Base-by-base conservation (phyloP, 2,888 invertebrate species). In the Pedicia rivosa region DNA sequence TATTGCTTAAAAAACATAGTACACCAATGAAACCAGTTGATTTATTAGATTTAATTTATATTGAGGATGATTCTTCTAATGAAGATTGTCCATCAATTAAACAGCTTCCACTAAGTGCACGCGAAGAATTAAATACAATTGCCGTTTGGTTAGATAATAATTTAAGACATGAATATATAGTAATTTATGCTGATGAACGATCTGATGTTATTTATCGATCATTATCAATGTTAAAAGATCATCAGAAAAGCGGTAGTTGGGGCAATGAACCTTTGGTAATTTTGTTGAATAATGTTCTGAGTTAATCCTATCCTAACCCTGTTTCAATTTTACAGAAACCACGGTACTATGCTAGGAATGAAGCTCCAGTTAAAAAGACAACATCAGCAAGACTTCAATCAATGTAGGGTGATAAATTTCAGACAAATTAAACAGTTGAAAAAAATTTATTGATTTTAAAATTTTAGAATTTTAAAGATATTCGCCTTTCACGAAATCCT, bases 101-200 rank as follows among this genome's bases (percentile, higher is more conserved):
- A 37, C 77, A 78, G 50, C 64, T 84, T 35, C 75, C 82, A 1
- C 76, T 77, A 48, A 70, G 69, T 46, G 72, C 75, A 2, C 61
- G 78, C 36, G 71, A 72, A 37, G 77, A 82, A 46, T 64, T 92
- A 49, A 71, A 78, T 7, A 74, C 74, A 37, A 83, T 92, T 40
- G 79, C 90, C 1, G 72, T 70, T 32, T 94, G 94, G 94, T 67
- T 94, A 16, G 75, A 84, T 47, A 76, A 74, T 42, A 74, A 83
- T 53, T 68, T 74, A 41, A 66, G 77, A 26, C 71, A 74, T 43
- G 79, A 79, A 50, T 82, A 78, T 49, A 72, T 79, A 43, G 74
- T 77, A 46, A 75, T 80, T 14, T 84, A 82, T 55, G 74, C 79
- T 3, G 68, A 70, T 33, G 73, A 81, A 12, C 63, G 91, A 7